phyloP scores from a whole-genome alignment of 2,113 vertebrate species.

The Leucoraja erinaceus region DNA sequence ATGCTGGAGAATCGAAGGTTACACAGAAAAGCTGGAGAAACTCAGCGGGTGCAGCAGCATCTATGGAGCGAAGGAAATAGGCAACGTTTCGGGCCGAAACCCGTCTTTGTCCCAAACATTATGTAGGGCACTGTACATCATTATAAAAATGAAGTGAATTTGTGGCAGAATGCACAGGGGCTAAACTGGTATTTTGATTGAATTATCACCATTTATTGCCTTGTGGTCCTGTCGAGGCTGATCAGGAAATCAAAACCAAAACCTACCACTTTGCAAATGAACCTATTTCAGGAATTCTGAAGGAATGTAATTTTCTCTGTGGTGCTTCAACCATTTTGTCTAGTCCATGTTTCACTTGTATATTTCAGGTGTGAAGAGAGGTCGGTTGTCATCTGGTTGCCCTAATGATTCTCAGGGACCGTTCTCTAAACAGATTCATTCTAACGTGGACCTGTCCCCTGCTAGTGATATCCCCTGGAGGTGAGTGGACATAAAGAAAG shows the following conservation, averaged over 20 bases:
- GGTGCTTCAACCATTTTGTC: neutral
- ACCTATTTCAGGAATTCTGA: neutral
- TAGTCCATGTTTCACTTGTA: neutral
- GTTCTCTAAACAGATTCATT: slow-evolving; percentile 63
- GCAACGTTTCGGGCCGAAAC: no score
- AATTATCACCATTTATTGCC: neutral
- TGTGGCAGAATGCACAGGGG: neutral
- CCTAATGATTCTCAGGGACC: slow-evolving; percentile 53
- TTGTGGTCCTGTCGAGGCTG: neutral
- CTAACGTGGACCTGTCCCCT: slow-evolving; percentile 59
- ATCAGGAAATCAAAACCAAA: neutral
- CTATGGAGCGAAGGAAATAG: no score
- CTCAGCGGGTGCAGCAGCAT: no score
- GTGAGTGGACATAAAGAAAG: neutral
- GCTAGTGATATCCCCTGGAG: slow-evolving; percentile 52
- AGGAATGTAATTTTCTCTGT: neutral
- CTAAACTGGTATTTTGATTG: neutral
- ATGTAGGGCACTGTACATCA: no score
- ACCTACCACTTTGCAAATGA: neutral
- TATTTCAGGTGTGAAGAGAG: slow-evolving; percentile 55
- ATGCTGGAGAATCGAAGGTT: no score
- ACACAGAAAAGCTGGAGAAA: no score
- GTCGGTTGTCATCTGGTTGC: slow-evolving; percentile 49
- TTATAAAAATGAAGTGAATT: no score
- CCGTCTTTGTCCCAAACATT: no score